phyloP scores from a whole-genome alignment of 2,888 invertebrate species.

The Eilema griseolum region DNA sequence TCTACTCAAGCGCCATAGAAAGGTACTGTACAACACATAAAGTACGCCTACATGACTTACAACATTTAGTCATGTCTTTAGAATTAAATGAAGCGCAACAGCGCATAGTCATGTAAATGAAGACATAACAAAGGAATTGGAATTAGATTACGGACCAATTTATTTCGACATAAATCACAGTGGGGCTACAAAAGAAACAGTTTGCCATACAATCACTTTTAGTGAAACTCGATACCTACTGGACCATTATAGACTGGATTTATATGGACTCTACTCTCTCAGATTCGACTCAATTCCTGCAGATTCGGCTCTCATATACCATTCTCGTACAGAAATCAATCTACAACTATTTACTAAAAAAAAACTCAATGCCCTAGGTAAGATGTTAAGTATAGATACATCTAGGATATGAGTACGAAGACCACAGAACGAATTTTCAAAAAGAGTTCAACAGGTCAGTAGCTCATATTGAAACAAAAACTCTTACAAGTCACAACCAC shows the following conservation, averaged over 20 bases:
- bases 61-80: slow-evolving; percentile 20
- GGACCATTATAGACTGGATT: not conserved
- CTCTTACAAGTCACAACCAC: too few species aligned
- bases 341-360: too few species aligned
- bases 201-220: not conserved
- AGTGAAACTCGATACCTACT: not conserved
- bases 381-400: too few species aligned
- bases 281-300: too few species aligned
- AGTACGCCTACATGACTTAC: slow-evolving; percentile 9
- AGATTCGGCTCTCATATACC: too few species aligned
- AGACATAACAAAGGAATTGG: slow-evolving; percentile 32
- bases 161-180: slow-evolving; percentile 17
- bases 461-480: too few species aligned
- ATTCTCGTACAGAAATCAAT: not conserved
- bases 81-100: slow-evolving; percentile 35
- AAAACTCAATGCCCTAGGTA: too few species aligned
- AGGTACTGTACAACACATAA: slow-evolving; percentile 21
- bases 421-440: too few species aligned
- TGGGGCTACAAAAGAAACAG: slow-evolving; percentile 5
- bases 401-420: too few species aligned
- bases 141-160: slow-evolving; percentile 21
- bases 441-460: too few species aligned
- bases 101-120: slow-evolving; percentile 30
- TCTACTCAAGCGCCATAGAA: slow-evolving; percentile 9
- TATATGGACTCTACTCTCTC: not conserved